Evolutionary conservation across 1,140 invertebrate genomes (phyloP).

Genomic region (Pachypsylla venusta): DNA sequence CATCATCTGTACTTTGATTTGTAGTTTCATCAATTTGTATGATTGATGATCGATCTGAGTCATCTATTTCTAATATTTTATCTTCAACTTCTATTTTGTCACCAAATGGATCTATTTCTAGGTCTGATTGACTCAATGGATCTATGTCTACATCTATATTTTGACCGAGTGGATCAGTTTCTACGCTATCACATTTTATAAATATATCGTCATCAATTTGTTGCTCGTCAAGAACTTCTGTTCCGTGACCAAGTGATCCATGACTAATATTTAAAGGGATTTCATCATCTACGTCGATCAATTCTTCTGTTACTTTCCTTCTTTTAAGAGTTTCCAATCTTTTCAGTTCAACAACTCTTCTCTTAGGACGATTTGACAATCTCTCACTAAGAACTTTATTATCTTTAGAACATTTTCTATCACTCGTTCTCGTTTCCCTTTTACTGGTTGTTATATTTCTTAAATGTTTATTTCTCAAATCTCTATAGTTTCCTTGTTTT

Average conservation of each 20-base stretch:
- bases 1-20: background rate
- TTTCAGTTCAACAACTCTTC: background rate
- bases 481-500: background rate
- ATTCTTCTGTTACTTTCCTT: background rate
- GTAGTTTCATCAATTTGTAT: background rate
- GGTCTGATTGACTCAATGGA: constrained; percentile 2
- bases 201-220: background rate
- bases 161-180: constrained; percentile 1
- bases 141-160: background rate
- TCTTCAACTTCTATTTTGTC: background rate
- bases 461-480: constrained; percentile 3
- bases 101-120: background rate
- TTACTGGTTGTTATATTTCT: background rate
- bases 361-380: background rate
- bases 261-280: background rate
- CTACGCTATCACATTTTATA: background rate
- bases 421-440: background rate
- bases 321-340: background rate
- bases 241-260: too few species aligned
- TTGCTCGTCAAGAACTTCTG: too few species aligned
- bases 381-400: background rate
- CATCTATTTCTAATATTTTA: too few species aligned
- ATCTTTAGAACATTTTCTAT: background rate
- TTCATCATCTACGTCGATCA: background rate
- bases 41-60: too few species aligned